These are phyloP conservation scores for Unio pictorum DNA, from an alignment of 2,888 invertebrate genomes.

Conservation along the genomic window DNA sequence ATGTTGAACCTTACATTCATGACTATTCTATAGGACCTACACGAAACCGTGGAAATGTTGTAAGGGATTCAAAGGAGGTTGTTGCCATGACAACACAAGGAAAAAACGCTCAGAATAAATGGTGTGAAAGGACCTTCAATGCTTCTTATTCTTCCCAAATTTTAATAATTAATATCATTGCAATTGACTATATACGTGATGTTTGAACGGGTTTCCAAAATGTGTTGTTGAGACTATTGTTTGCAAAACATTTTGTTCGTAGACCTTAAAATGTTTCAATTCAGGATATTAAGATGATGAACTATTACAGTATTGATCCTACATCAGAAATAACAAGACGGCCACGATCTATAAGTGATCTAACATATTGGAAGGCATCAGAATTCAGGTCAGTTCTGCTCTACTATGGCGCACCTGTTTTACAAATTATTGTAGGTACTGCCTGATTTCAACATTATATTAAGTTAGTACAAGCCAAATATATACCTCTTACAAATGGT, in stretches of 20 bases:
- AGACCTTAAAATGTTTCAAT: background rate
- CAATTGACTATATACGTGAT: background rate
- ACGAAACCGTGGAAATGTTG: conserved; percentile 1
- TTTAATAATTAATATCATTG: conserved; percentile 9
- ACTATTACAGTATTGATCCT: conserved; percentile 1
- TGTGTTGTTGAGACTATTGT: too few relatives aligned
- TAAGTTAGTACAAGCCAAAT: background rate
- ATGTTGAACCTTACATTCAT: conserved; percentile 7
- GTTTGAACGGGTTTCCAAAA: too few relatives aligned
- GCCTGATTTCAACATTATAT: conserved; percentile 2
- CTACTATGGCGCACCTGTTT: background rate
- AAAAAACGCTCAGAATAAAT: conserved; percentile 12
- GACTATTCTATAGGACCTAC: conserved; percentile 6
- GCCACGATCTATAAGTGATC: conserved; percentile 6
- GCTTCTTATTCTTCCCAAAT: conserved; percentile 1
- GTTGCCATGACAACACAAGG: background rate
- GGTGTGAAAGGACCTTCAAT: conserved; percentile 1
- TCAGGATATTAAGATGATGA: conserved; percentile 1
- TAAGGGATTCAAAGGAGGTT: conserved; percentile 1
- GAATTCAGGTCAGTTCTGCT: conserved; percentile 8
- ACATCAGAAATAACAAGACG: conserved; percentile 1
- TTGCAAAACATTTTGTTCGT: too few relatives aligned
- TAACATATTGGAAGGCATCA: conserved; percentile 12
- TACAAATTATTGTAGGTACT: background rate
- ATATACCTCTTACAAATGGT: background rate